Conservation (phyloP, 2,888 invertebrate species). For the Dicycla oo region DNA sequence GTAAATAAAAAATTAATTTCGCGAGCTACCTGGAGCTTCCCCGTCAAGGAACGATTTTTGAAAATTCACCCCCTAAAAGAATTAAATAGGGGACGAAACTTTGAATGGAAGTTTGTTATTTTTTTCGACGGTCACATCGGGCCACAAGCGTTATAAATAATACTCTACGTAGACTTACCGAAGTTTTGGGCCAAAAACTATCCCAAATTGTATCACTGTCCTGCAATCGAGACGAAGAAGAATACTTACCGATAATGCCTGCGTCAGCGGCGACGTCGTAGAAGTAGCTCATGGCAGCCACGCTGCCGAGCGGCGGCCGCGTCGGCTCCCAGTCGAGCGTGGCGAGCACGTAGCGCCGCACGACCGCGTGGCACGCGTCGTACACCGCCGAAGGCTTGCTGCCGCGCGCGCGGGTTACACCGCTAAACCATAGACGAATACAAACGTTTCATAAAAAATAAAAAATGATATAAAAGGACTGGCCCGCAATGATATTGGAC, state of each 20-base stretch:
- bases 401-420: conserved; percentile 68
- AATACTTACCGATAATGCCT: conserved; percentile 78
- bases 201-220: neutral
- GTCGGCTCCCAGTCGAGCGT: conserved; percentile 90
- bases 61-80: too few species aligned
- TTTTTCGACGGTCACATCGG: too few species aligned
- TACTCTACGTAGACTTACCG: too few species aligned
- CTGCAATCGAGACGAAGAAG: neutral
- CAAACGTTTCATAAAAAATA: too few species aligned
- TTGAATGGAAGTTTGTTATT: too few species aligned
- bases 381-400: conserved; percentile 75
- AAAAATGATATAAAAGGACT: neutral
- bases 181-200: neutral
- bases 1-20: too few species aligned
- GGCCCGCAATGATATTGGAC: neutral
- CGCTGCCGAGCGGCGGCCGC: conserved; percentile 91
- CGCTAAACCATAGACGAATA: conserved; percentile 66
- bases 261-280: conserved; percentile 97
- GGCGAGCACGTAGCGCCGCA: conserved; percentile 80
- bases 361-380: conserved; percentile 74
- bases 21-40: too few species aligned
- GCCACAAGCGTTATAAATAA: too few species aligned
- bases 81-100: too few species aligned
- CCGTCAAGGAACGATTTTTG: too few species aligned
- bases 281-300: conserved; percentile 97